phyloP scores from a whole-genome alignment of 2,888 invertebrate species.

The Drosophila niveifrons region DNA sequence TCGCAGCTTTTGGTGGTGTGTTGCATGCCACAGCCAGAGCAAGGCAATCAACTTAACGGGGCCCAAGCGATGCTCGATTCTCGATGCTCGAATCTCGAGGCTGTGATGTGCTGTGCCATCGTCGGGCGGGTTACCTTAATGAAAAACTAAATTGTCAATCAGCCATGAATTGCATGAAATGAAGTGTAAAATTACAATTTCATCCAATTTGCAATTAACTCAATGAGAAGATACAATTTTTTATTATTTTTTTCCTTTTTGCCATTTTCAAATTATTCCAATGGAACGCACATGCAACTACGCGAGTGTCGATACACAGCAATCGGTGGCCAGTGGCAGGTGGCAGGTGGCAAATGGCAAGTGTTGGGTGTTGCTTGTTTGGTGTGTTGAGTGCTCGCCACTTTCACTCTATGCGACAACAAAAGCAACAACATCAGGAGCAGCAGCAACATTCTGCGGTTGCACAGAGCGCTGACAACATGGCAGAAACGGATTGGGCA shows the following conservation, averaged over 20 bases:
- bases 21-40: constrained; percentile 43
- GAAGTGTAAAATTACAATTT: constrained; percentile 85
- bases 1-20: background rate
- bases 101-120: constrained; percentile 8
- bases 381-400: constrained; percentile 43
- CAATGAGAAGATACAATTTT: constrained; percentile 75
- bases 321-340: constrained; percentile 11
- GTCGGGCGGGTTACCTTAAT: constrained; percentile 70
- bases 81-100: background rate
- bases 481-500: constrained; percentile 25
- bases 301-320: constrained; percentile 32
- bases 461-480: constrained; percentile 52
- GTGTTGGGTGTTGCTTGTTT: constrained; percentile 20
- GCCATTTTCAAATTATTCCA: constrained; percentile 80
- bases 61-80: background rate
- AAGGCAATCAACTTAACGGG: constrained; percentile 38
- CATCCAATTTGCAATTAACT: constrained; percentile 84
- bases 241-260: constrained; percentile 25
- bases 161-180: constrained; percentile 84
- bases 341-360: constrained; percentile 2
- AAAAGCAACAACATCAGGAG: constrained; percentile 29
- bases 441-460: constrained; percentile 55
- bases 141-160: constrained; percentile 84
- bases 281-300: constrained; percentile 72
- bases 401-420: constrained; percentile 57